Conservation (phyloP, 2,797 vertebrate species). For the Sebastes itinus region DNA sequence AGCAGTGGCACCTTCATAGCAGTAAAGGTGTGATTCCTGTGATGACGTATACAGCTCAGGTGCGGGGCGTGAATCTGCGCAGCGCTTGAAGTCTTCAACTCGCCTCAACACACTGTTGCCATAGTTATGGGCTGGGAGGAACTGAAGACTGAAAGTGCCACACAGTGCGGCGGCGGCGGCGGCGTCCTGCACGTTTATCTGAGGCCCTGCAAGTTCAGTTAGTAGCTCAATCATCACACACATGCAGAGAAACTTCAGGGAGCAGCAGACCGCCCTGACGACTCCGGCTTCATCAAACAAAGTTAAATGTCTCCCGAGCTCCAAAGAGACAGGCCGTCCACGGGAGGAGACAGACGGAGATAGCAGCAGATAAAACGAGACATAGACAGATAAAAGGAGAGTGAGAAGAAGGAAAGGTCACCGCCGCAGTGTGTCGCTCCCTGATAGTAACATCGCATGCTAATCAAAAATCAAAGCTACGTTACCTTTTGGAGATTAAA, state of each 20-base stretch:
- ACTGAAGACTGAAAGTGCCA: slow-evolving; percentile 90
- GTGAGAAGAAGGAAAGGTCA: slow-evolving; percentile 61
- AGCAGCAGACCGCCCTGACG: background rate
- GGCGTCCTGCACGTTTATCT: background rate
- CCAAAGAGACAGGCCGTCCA: background rate
- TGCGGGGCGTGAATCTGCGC: slow-evolving; percentile 77
- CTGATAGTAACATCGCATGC: slow-evolving; percentile 52
- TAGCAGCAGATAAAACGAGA: slow-evolving; percentile 26
- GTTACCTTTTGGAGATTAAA: slow-evolving; percentile 50
- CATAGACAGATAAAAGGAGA: slow-evolving; percentile 16
- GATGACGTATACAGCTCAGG: background rate
- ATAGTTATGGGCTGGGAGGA: slow-evolving; percentile 87
- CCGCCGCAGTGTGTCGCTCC: background rate
- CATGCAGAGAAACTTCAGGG: background rate
- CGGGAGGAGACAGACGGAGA: slow-evolving; percentile 4
- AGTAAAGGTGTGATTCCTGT: background rate
- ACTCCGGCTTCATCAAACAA: slow-evolving; percentile 46
- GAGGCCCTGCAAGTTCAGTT: slow-evolving; percentile 9
- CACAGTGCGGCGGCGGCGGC: slow-evolving; percentile 63
- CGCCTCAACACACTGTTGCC: slow-evolving; percentile 87
- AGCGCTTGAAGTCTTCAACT: slow-evolving; percentile 90
- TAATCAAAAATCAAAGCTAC: slow-evolving; percentile 64
- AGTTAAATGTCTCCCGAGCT: slow-evolving; percentile 47
- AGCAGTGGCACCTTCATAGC: background rate
- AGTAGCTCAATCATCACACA: background rate